Conservation (phyloP, 2,113 vertebrate genomes). For the Catharus bicknelli region DNA sequence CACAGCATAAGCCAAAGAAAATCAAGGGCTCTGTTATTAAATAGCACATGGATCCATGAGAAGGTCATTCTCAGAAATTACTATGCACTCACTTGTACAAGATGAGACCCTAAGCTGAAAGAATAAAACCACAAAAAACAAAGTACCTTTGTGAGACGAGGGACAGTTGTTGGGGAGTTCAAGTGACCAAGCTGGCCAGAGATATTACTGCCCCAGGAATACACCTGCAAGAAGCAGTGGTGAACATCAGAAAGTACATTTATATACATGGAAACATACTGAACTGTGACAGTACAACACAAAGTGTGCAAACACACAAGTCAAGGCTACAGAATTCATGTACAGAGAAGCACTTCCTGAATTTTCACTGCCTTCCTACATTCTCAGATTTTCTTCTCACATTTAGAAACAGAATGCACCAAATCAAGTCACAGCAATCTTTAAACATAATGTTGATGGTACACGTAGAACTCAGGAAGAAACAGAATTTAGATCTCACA, state of each 20-base stretch:
- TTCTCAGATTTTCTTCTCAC: background rate
- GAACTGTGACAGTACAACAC: background rate
- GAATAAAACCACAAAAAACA: background rate
- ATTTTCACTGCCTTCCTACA: background rate
- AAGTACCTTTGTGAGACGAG: constrained; percentile 88
- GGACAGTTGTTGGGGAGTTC: constrained; percentile 87
- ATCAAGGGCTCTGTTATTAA: background rate
- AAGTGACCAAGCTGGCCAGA: constrained; percentile 92
- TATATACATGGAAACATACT: background rate
- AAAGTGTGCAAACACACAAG: background rate
- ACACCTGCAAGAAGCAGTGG: constrained; percentile 79
- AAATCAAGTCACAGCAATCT: background rate
- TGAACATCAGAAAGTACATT: background rate
- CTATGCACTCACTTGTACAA: background rate
- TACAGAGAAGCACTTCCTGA: background rate
- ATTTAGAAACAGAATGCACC: background rate
- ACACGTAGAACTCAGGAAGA: background rate
- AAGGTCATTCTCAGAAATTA: background rate
- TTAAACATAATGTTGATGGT: background rate
- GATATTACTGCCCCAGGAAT: constrained; percentile 92
- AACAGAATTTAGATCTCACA: background rate
- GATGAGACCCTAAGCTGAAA: background rate
- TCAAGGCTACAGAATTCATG: background rate
- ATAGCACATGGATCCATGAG: background rate
- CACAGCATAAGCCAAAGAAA: background rate